Base-by-base conservation (phyloP, 2,113 vertebrate genomes). In the Lepisosteus oculatus region DNA sequence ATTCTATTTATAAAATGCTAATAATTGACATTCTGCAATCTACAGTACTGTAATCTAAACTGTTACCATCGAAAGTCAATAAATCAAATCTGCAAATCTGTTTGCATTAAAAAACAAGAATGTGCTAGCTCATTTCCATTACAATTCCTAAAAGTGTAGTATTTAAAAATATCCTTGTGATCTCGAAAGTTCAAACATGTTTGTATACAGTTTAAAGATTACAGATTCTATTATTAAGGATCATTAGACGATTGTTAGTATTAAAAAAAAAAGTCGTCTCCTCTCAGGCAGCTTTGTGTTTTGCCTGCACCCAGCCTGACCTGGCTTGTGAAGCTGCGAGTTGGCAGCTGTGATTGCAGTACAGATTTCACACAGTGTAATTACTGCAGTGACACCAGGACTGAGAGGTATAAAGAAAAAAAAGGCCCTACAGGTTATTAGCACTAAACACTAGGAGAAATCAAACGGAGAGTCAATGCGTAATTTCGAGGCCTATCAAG, bases 351-450 rank as follows among this genome's bases (percentile, higher is more conserved):
- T 93, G 94, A 95, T 94, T 94, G 93, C 89, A 85, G 93, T 93
- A 91, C 92, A 94, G 93, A 95, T 96, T 96, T 96, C 94, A 95
- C 94, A 95, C 93, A 93, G 92, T 93, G 93, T 95, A 95, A 96
- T 96, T 95, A 95, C 92, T 87, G 87, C 92, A 90, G 91, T 95
- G 93, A 95, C 94, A 96, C 93, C 79, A 92, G 90, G 89, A 90
- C 88, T 92, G 92, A 93, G 93, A 94, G 89, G 90, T 89, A 93
- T 91, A 93, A 93, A 90, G 90, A 70, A 75, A 68, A 77, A 69
- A 73, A 88, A 90, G 91, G 89, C 92, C 93, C 94, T 93, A 94
- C 94, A 96, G 94, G 93, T 96, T 96, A 95, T 96, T 95, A 96
- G 93, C 92, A 91, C 94, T 95, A 95, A 95, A 95, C 93, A 95